These are phyloP conservation scores for Trimorus sp. DNA, from an alignment of 2,888 invertebrate species.

Conservation along the genomic window DNA sequence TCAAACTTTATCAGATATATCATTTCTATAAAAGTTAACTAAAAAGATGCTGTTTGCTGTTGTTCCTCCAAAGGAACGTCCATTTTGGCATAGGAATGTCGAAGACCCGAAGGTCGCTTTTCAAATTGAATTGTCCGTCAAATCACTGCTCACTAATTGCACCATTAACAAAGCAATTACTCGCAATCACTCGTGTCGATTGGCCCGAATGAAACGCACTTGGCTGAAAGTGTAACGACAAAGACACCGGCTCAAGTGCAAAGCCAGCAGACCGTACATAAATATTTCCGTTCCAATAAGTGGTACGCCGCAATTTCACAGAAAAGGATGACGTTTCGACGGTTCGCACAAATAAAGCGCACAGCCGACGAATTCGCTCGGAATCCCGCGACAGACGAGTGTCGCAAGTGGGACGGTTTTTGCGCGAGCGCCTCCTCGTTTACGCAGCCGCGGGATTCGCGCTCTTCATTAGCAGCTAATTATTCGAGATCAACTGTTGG, in stretches of 20 bases:
- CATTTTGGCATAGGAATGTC: no score
- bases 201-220: background rate
- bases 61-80: no score
- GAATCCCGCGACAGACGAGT: background rate
- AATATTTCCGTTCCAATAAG: slow-evolving; percentile 48
- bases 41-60: no score
- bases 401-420: slow-evolving; percentile 5
- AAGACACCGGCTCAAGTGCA: slow-evolving; percentile 35
- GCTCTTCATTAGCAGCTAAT: slow-evolving; percentile 17
- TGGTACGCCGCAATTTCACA: slow-evolving; percentile 21
- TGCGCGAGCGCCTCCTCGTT: background rate
- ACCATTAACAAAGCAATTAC: background rate
- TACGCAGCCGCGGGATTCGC: background rate
- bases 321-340: slow-evolving; percentile 8
- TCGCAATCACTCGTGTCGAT: background rate
- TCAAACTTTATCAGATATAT: no score
- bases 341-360: slow-evolving; percentile 12
- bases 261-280: slow-evolving; percentile 38
- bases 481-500: slow-evolving; percentile 9
- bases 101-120: no score
- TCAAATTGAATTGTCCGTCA: no score
- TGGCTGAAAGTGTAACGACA: slow-evolving; percentile 29
- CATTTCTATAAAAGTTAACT: no score
- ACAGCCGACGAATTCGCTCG: background rate
- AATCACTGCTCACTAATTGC: no score